A percentile compares a stretch with the other conserved stretches of the same genome.
These are phyloP conservation scores for Hydropsyche betteni DNA, from an alignment of 2,888 invertebrate genomes.

Conservation along the genomic window DNA sequence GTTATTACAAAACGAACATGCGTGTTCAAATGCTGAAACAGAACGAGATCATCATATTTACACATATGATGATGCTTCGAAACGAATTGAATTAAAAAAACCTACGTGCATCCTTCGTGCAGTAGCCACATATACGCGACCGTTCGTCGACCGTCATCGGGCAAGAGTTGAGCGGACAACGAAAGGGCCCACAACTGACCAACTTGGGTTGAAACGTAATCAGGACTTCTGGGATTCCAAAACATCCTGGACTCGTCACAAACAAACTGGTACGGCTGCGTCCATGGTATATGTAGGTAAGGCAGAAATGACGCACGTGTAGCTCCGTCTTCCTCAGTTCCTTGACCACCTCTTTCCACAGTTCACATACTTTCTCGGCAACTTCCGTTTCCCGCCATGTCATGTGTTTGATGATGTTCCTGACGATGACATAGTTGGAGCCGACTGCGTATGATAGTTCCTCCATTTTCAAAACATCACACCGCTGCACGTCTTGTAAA, in stretches of 20 bases:
- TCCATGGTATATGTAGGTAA: not conserved
- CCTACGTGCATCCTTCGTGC: too few species aligned
- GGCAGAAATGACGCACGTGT: not conserved
- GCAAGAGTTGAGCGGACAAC: too few species aligned
- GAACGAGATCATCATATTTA: too few species aligned
- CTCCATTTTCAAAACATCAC: too few species aligned
- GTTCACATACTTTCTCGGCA: not conserved
- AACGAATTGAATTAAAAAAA: not conserved
- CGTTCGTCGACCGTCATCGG: too few species aligned
- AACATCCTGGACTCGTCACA: not conserved
- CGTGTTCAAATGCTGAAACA: not conserved
- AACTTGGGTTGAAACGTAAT: not conserved
- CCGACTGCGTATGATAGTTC: too few species aligned
- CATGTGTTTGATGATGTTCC: not conserved
- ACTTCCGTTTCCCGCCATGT: not conserved
- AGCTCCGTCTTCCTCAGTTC: not conserved
- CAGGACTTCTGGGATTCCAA: not conserved
- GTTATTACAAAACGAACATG: not conserved
- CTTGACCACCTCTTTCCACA: not conserved
- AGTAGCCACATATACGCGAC: too few species aligned
- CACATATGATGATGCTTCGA: not conserved
- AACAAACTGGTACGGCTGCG: too few species aligned
- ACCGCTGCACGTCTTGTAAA: too few species aligned
- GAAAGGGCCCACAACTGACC: too few species aligned
- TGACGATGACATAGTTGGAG: slow-evolving; percentile 12